phyloP scores from a whole-genome alignment of 2,113 vertebrate species.

The Mugil cephalus region DNA sequence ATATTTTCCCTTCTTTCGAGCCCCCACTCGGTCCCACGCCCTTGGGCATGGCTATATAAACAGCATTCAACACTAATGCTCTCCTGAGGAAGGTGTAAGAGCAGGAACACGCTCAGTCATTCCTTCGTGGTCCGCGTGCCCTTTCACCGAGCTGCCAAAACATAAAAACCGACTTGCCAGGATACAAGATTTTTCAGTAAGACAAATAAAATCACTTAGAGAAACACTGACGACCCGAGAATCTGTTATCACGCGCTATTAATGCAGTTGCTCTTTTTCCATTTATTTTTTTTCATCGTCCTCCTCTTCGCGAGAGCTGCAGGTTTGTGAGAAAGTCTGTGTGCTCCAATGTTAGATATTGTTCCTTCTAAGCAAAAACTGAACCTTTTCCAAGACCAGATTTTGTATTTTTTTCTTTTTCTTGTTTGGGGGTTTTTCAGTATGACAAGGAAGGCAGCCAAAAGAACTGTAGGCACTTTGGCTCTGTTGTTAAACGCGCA shows the following conservation, averaged over 20 bases:
- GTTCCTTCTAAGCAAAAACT: conserved; percentile 28
- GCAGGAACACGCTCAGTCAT: conserved; percentile 25
- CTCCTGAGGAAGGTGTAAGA: conserved; percentile 43
- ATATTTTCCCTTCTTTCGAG: conserved; percentile 9
- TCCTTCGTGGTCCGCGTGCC: conserved; percentile 13
- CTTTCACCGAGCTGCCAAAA: conserved; percentile 14
- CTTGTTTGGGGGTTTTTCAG: conserved; percentile 29
- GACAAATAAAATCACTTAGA: conserved; percentile 2
- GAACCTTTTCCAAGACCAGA: conserved; percentile 42
- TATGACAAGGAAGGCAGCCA: conserved; percentile 36
- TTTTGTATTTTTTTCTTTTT: conserved; percentile 15
- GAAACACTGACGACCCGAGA: not conserved
- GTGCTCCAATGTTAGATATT: conserved; percentile 6
- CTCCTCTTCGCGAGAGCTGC: conserved; percentile 5
- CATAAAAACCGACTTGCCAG: not conserved
- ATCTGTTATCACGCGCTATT: conserved; percentile 29
- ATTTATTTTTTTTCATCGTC: conserved; percentile 11
- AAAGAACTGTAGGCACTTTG: conserved; percentile 49
- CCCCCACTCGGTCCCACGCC: conserved; percentile 5
- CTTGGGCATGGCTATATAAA: conserved; percentile 45
- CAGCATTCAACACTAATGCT: conserved; percentile 44
- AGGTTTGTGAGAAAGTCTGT: not conserved
- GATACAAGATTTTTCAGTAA: not conserved
- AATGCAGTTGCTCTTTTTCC: conserved; percentile 23
- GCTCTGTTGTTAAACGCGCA: conserved; percentile 10